These are phyloP conservation scores for Dromius quadrimaculatus DNA, from an alignment of 2,888 invertebrate genomes.

Conservation along the genomic window DNA sequence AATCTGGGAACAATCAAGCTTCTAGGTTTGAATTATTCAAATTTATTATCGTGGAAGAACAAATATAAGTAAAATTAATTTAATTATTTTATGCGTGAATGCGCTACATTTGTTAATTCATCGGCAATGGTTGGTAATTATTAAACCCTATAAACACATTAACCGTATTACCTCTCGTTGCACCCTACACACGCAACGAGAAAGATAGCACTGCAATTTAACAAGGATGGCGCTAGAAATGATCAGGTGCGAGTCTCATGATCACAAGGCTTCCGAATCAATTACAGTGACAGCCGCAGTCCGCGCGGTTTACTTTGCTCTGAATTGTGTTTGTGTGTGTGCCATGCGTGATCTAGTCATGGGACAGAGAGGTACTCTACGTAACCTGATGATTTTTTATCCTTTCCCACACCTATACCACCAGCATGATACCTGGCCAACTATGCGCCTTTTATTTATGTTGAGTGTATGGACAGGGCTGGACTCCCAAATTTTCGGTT, in stretches of 20 bases:
- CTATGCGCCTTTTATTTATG: neutral
- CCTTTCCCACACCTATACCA: constrained; percentile 26
- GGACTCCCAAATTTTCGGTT: no score
- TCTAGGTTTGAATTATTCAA: no score
- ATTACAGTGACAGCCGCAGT: constrained; percentile 29
- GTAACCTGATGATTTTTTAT: neutral
- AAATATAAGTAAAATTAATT: no score
- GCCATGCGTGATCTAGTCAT: neutral
- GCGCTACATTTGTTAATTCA: no score
- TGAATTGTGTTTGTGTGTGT: neutral
- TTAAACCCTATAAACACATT: no score
- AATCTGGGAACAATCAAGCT: no score
- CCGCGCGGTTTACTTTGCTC: neutral
- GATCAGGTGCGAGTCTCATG: constrained; percentile 34
- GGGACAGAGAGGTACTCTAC: neutral
- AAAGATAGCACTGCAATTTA: neutral
- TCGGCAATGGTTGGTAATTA: no score
- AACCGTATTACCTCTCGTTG: no score
- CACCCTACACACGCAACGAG: neutral
- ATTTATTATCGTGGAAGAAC: no score
- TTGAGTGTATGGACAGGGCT: neutral
- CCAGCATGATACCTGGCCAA: neutral
- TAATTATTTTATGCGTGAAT: no score
- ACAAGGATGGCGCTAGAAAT: neutral
- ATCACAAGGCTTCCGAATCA: constrained; percentile 38